A percentile compares a stretch with the other conserved stretches of the same genome.
Conservation (phyloP, 2,888 invertebrate species). For the Epiblema foenella region DNA sequence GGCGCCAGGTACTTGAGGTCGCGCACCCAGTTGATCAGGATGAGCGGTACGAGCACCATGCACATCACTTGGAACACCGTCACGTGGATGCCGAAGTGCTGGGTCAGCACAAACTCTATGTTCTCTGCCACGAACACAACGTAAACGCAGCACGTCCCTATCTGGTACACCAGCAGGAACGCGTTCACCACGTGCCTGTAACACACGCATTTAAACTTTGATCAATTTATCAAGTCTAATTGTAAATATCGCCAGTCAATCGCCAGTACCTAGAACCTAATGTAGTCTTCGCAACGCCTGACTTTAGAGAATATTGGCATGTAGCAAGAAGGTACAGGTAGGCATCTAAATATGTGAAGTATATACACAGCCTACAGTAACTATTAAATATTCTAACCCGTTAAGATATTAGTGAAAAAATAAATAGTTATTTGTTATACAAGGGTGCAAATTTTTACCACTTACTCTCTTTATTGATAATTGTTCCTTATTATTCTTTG, state of each 20-base stretch:
- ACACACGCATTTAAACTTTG: conserved; percentile 46
- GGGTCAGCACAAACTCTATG: conserved; percentile 87
- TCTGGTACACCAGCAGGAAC: conserved; percentile 94
- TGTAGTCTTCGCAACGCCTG: too few relatives aligned
- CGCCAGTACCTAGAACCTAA: too few relatives aligned
- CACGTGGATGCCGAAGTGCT: conserved; percentile 79
- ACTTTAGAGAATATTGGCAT: too few relatives aligned
- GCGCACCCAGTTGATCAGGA: conserved; percentile 92
- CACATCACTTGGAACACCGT: conserved; percentile 88
- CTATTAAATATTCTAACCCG: too few relatives aligned
- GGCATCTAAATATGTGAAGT: too few relatives aligned
- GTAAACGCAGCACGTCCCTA: conserved; percentile 98
- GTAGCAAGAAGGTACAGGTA: too few relatives aligned
- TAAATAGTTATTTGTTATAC: too few relatives aligned
- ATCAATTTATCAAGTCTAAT: background rate
- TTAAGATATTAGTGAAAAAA: too few relatives aligned
- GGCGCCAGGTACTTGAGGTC: conserved; percentile 95
- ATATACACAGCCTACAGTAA: too few relatives aligned
- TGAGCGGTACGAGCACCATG: conserved; percentile 89
- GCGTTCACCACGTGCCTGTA: conserved; percentile 89
- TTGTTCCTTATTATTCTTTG: too few relatives aligned
- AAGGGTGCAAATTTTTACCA: too few relatives aligned
- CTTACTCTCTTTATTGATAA: too few relatives aligned
- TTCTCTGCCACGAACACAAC: conserved; percentile 96
- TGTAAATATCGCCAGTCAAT: background rate